Percentiles rank a stretch among this genome's conserved stretches.
Conservation (phyloP, 2,113 vertebrate genomes). For the Neotoma lepida region DNA sequence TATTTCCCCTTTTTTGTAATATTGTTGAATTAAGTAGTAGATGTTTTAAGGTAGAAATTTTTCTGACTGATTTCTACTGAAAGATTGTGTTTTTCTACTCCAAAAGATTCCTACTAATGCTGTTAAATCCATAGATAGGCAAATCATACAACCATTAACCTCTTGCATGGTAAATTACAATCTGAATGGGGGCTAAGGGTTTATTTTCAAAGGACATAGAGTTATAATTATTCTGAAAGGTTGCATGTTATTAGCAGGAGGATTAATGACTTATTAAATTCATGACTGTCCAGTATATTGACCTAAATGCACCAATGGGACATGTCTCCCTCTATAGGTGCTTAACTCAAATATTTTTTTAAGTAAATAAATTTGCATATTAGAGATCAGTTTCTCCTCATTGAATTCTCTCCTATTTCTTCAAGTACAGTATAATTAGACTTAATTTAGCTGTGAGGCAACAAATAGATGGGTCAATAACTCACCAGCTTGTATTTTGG, state of each 20-base stretch:
- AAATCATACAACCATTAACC: not conserved
- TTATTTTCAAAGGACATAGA: conserved; percentile 47
- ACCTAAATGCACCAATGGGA: conserved; percentile 40
- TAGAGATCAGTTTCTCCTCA: conserved; percentile 46
- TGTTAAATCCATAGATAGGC: conserved; percentile 15
- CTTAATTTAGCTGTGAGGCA: conserved; percentile 21
- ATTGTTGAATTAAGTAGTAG: not conserved
- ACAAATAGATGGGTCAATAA: conserved; percentile 51
- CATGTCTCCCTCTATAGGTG: conserved; percentile 41
- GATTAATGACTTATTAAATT: conserved; percentile 62
- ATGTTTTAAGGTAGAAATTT: not conserved
- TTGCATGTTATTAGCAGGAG: conserved; percentile 36
- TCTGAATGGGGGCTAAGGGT: not conserved
- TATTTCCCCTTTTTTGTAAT: not conserved
- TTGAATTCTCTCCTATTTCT: conserved; percentile 44
- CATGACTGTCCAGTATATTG: not conserved
- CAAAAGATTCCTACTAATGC: not conserved
- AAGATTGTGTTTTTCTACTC: not conserved
- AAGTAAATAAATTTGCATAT: conserved; percentile 60
- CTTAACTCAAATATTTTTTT: conserved; percentile 62
- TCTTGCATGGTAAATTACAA: conserved; percentile 37
- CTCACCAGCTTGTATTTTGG: not conserved
- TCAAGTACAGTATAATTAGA: conserved; percentile 16
- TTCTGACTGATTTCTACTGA: not conserved
- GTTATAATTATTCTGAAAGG: conserved; percentile 56